Percentiles rank a stretch among this genome's conserved stretches.
Conservation (phyloP, 2,888 invertebrate species). For the Polyploca ridens region DNA sequence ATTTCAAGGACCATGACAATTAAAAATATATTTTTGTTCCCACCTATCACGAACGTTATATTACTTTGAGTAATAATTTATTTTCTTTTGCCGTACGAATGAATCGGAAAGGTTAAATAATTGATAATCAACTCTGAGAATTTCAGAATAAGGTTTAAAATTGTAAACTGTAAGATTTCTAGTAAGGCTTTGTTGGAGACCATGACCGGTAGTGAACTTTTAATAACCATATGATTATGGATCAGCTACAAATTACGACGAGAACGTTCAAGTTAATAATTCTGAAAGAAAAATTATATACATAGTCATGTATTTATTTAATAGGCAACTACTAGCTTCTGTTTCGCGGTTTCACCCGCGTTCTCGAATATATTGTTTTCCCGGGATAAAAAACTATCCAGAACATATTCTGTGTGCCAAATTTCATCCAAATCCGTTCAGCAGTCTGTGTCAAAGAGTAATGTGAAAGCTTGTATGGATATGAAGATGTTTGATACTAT, state of each 20-base stretch:
- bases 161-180: not conserved
- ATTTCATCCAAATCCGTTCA: too few relatives aligned
- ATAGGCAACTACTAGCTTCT: too few relatives aligned
- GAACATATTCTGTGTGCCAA: too few relatives aligned
- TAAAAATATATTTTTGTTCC: slow-evolving; percentile 26
- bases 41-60: slow-evolving; percentile 20
- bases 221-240: slow-evolving; percentile 16
- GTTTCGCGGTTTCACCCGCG: too few relatives aligned
- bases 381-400: too few relatives aligned
- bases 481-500: too few relatives aligned
- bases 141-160: not conserved
- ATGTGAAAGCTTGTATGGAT: too few relatives aligned
- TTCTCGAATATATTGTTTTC: too few relatives aligned
- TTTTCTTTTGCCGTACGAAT: slow-evolving; percentile 21
- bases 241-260: not conserved
- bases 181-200: not conserved
- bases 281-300: not conserved
- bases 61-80: slow-evolving; percentile 27
- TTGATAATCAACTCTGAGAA: not conserved
- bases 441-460: too few relatives aligned
- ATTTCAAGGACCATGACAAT: slow-evolving; percentile 27
- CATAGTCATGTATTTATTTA: too few relatives aligned
- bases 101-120: slow-evolving; percentile 11
- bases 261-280: not conserved
- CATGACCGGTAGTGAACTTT: slow-evolving; percentile 50